Evolutionary conservation across 64 coral and sea anemone species (phyloP).

Genomic region (Montipora foliosa): DNA sequence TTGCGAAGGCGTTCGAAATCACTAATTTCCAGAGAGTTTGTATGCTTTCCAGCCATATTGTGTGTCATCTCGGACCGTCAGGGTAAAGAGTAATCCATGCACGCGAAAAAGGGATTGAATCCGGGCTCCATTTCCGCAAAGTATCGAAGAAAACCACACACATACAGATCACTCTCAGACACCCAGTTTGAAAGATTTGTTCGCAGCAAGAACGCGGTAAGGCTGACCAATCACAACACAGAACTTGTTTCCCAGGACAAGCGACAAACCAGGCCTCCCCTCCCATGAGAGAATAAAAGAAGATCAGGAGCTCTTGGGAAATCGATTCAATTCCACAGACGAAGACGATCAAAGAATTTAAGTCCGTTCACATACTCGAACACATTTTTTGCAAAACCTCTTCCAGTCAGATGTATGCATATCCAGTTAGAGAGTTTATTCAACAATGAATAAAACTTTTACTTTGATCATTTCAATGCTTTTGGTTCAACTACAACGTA

Average conservation of each 20-base stretch:
- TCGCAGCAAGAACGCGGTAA: background rate
- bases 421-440: no score
- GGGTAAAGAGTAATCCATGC: background rate
- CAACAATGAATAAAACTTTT: no score
- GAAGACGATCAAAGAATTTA: no score
- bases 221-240: conserved; percentile 28
- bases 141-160: background rate
- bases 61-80: background rate
- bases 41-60: conserved; percentile 62
- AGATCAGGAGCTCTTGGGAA: no score
- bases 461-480: no score
- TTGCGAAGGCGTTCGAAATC: conserved; percentile 75
- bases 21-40: conserved; percentile 59
- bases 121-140: background rate
- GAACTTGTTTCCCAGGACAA: conserved; percentile 10
- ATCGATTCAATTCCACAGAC: no score
- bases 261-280: no score
- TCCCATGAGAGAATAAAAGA: no score
- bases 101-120: background rate
- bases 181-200: conserved; percentile 18
- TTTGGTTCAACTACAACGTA: no score
- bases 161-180: background rate
- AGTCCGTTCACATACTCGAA: no score
- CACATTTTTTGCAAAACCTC: no score
- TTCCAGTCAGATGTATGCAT: no score